Evolutionary conservation across 1,140 invertebrate species (phyloP).

Genomic region (Procambarus clarkii): DNA sequence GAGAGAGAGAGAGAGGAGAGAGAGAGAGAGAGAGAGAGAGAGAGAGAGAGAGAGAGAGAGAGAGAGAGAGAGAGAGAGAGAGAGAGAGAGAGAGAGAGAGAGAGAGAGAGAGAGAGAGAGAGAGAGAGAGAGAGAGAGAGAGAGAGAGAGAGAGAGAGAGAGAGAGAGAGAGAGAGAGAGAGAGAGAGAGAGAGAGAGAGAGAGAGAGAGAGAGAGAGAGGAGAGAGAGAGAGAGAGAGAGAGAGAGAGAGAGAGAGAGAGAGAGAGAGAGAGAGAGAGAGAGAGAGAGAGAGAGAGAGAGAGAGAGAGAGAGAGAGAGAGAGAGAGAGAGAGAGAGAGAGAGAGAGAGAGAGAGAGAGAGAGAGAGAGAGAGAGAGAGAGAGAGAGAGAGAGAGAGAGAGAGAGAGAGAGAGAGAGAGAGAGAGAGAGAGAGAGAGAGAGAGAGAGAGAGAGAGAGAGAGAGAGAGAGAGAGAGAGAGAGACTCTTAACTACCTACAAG

Average conservation of each 20-base stretch:
- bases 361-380: not conserved
- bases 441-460: not conserved
- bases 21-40: not conserved
- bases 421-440: not conserved
- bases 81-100: not conserved
- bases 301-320: not conserved
- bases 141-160: not conserved
- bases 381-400: not conserved
- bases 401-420: not conserved
- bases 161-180: not conserved
- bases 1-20: not conserved
- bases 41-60: not conserved
- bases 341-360: not conserved
- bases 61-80: not conserved
- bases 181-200: not conserved
- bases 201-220: not conserved
- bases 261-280: not conserved
- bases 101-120: not conserved
- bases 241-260: not conserved
- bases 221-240: not conserved
- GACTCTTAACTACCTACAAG: no score
- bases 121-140: not conserved
- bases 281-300: not conserved
- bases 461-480: not conserved
- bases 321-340: not conserved